These are phyloP conservation scores for Dascyllus trimaculatus DNA, from an alignment of 2,113 vertebrate species.

Conservation along the genomic window DNA sequence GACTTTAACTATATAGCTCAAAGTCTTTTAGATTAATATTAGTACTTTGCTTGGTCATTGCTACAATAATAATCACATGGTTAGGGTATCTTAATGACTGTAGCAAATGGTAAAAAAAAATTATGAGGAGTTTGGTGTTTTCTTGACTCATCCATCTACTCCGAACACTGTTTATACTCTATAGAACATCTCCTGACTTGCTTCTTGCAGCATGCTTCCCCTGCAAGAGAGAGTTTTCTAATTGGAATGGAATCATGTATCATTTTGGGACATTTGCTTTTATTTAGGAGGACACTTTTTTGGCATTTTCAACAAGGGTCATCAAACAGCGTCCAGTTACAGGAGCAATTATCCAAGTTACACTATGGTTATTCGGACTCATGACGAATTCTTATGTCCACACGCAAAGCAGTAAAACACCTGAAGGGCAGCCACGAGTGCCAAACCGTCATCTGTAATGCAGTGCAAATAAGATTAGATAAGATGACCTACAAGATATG, in stretches of 20 bases:
- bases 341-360: neutral
- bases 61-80: neutral
- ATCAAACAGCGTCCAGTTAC: no score
- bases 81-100: neutral
- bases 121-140: neutral
- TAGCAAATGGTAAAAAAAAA: neutral
- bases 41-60: neutral
- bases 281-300: no score
- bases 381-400: neutral
- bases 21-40: no score
- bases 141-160: no score
- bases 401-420: conserved; percentile 6
- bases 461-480: conserved; percentile 16
- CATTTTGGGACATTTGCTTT: no score
- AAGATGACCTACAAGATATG: conserved; percentile 27
- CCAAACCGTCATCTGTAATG: conserved; percentile 1
- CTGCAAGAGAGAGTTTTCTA: no score
- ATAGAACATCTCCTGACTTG: no score
- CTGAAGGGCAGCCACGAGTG: neutral
- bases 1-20: no score
- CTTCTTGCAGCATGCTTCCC: no score
- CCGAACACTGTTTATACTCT: no score
- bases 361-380: neutral
- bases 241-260: no score
- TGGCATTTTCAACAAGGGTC: no score